Evolutionary conservation across 2,888 invertebrate species (phyloP), one percentile per base, ranked within the genome.

Genomic region (Serripes groenlandicus): DNA sequence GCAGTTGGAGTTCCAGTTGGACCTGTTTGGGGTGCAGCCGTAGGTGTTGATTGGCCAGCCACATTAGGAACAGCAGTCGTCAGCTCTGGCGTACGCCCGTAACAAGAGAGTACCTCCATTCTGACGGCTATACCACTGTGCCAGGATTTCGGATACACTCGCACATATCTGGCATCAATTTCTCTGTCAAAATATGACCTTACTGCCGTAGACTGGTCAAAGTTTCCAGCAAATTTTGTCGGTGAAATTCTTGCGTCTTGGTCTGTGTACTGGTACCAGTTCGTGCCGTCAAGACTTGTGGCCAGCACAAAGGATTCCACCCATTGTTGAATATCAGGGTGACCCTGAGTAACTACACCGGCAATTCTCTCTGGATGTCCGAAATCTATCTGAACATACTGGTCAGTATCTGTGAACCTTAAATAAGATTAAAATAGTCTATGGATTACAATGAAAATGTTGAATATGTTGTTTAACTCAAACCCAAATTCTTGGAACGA

Each of bases 101-200:
- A 83, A 18, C 92, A 92, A 0, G 88, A 87, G 9, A 92, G 80
- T 3, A 92, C 75, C 49, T 92, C 92, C 81, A 92, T 83, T 70
- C 92, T 56, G 32, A 92, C 66, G 1, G 91, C 91, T 64, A 91
- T 89, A 35, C 71, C 83, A 21, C 77, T 75, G 52, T 90, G 73
- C 90, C 91, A 92, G 42, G 87, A 84, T n/a, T 86, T 60, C 1
- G 92, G 92, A 23, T 90, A 75, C 9, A 92, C 87, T 32, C 91
- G 78, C 5, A 92, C 87, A 81, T 75, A 90, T 7, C 85, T 78
- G 2, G 91, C 89, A n/a, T 81, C 79, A 23, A 92, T 83, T 72
- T 90, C 90, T 62, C 88, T 76, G 75, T 89, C 90, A 73, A 92
- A 90, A 70, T 88, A 78, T 1, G 85, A 70, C 0, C 56, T 56